Conservation (phyloP, 2,888 invertebrate genomes). For the Dasysyrphus tricinctus region DNA sequence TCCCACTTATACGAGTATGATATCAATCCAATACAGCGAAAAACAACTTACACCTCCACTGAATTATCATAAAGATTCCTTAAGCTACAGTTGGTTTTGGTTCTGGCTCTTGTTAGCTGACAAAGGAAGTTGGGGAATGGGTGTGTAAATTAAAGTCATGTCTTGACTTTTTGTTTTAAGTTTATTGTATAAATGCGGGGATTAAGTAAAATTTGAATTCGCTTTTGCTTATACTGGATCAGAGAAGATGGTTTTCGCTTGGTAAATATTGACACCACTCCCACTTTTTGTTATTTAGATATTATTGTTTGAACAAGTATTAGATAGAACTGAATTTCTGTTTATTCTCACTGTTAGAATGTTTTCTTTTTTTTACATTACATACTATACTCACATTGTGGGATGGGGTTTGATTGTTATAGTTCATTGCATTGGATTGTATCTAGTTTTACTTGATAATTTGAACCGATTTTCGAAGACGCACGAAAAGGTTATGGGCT, state of each 20-base stretch:
- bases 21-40: slow-evolving; percentile 56
- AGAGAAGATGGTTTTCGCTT: slow-evolving; percentile 56
- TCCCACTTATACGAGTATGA: slow-evolving; percentile 8
- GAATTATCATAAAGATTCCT: slow-evolving; percentile 6
- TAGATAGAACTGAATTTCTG: slow-evolving; percentile 45
- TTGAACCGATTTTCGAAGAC: slow-evolving; percentile 8
- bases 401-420: slow-evolving; percentile 31
- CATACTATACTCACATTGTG: not conserved
- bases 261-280: slow-evolving; percentile 71
- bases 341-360: slow-evolving; percentile 55
- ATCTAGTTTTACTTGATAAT: slow-evolving; percentile 10
- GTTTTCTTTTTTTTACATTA: not conserved
- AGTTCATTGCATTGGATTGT: slow-evolving; percentile 39
- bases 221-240: slow-evolving; percentile 43
- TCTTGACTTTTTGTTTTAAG: slow-evolving; percentile 39
- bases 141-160: slow-evolving; percentile 60
- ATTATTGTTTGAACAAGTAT: slow-evolving; percentile 57
- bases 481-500: not conserved
- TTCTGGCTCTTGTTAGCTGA: not conserved
- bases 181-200: slow-evolving; percentile 53
- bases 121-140: slow-evolving; percentile 33
- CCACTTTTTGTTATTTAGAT: slow-evolving; percentile 63
- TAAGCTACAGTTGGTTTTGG: slow-evolving; percentile 18
- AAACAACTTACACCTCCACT: slow-evolving; percentile 43
- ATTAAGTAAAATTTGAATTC: slow-evolving; percentile 55